Evolutionary conservation across 2,888 invertebrate genomes (phyloP).

Genomic region (Drosophila hamatofila): DNA sequence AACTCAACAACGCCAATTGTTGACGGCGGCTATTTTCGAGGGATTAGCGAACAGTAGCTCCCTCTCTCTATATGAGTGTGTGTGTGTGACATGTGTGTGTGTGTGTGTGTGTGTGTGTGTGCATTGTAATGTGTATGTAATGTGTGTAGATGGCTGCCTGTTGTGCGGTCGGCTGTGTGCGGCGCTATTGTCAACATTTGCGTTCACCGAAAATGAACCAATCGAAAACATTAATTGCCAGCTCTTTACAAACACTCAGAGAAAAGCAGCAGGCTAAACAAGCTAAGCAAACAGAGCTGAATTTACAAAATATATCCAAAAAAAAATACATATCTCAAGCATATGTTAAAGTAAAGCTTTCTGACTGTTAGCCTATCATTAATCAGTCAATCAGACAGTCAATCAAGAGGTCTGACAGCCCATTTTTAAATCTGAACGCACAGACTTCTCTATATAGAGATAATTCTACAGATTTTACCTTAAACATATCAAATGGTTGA

Average conservation of each 20-base stretch:
- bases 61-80: slow-evolving; percentile 1
- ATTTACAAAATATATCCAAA: fast-evolving
- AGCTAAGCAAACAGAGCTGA: not conserved
- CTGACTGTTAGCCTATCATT: no score
- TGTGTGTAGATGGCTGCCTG: not conserved
- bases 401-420: not conserved
- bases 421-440: not conserved
- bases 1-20: slow-evolving; percentile 63
- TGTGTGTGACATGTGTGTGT: not conserved
- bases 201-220: slow-evolving; percentile 44
- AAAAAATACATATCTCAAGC: not conserved
- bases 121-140: not conserved
- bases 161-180: not conserved
- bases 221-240: slow-evolving; percentile 58
- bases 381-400: not conserved
- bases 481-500: not conserved
- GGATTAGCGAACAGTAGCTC: slow-evolving; percentile 62
- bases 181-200: slow-evolving; percentile 61
- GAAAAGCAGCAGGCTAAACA: not conserved
- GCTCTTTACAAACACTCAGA: slow-evolving; percentile 37
- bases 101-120: not conserved
- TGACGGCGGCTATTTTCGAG: slow-evolving; percentile 59
- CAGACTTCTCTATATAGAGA: not conserved
- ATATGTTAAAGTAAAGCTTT: no score
- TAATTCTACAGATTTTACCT: not conserved